Base-by-base conservation (phyloP, 2,888 invertebrate species). In the Ligdia adustata region DNA sequence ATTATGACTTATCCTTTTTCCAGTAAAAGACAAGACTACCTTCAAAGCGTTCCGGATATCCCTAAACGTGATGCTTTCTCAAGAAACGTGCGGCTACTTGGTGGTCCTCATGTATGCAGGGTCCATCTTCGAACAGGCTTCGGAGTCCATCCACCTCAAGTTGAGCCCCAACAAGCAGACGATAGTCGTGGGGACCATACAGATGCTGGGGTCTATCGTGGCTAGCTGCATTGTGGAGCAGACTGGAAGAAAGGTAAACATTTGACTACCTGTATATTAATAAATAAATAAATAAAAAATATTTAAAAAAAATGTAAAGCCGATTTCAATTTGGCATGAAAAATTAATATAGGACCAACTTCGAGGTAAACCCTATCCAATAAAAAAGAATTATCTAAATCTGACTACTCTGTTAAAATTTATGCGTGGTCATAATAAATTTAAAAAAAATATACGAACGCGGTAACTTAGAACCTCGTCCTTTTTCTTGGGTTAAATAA, bases 21-120 rank as follows among this genome's bases (percentile, higher is more conserved):
- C 82, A 90, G 90, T 87, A 0, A 62, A 79, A 69, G 86, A 90
- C 67, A 89, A 86, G 44, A 84, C 87, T 0, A 86, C 83, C 0
- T 90, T 90, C 73, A 82, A 87, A 68, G 90, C 90, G 0, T 88
- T 90, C 64, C 66, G 90, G 1, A 88, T 90, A 49, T 73, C 89
- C 0, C 54, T 87, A 0, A 88, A 86, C 76, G 89, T 90, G 64
- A 90, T 90, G 90, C 61, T 90, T 24, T 87, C 86, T 0, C 90
- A 90, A 59, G 90, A 90, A 54, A 90, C 90, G 0, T 90, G 90
- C 40, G 90, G 90, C 0, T 90, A 89, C 72, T 72, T 90, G 29
- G 90, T 90, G 38, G 89, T 90, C n/a, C 79, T 90, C 9, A 90
- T 86, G 81, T 90, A 90, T 41, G 90, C 90, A 0, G 82, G 90